phyloP scores from a whole-genome alignment of 2,797 vertebrate species.

The Cynopterus sphinx region DNA sequence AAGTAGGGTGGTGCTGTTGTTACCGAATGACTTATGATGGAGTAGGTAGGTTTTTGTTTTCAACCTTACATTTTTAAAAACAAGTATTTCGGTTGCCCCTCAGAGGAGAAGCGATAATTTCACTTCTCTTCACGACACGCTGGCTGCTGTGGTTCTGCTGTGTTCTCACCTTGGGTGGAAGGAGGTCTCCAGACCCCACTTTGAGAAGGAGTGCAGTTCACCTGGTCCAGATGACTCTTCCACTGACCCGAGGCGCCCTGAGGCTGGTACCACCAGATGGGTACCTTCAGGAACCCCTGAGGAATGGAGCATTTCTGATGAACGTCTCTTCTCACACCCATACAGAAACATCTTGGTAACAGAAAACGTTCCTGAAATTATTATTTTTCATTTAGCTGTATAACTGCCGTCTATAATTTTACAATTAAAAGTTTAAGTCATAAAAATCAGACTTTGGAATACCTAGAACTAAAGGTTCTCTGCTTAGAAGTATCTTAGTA shows the following conservation, averaged over 20 bases:
- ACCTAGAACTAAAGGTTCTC: neutral
- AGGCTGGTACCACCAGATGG: slow-evolving; percentile 89
- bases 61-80: neutral
- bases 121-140: neutral
- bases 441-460: neutral
- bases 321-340: neutral
- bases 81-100: neutral
- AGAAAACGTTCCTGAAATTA: neutral
- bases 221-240: slow-evolving; percentile 47
- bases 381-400: neutral
- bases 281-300: slow-evolving; percentile 93
- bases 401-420: neutral
- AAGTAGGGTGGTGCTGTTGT: neutral
- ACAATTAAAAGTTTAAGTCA: neutral
- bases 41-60: neutral
- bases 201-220: slow-evolving; percentile 74
- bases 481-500: neutral
- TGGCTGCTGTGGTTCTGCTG: accelerated
- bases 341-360: neutral
- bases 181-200: slow-evolving; percentile 66
- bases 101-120: neutral
- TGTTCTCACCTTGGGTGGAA: slow-evolving; percentile 58
- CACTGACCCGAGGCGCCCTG: neutral
- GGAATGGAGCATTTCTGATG: neutral
- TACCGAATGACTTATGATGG: neutral